Evolutionary conservation across 2,888 invertebrate species (phyloP).

Genomic region (Aleiodes testaceus): DNA sequence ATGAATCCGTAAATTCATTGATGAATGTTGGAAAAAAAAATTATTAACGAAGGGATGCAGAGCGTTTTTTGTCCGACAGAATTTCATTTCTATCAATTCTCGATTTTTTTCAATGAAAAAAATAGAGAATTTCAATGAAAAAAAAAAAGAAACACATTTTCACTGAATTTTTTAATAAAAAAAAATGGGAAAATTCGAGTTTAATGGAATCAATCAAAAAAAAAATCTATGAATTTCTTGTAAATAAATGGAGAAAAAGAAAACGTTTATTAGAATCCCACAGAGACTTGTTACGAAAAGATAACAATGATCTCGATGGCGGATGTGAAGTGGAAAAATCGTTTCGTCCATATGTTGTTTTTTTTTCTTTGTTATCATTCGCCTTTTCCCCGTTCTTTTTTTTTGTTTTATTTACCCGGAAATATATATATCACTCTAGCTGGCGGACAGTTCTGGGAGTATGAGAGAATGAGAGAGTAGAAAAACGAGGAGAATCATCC

Average conservation of each 20-base stretch:
- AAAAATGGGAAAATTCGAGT: too few species aligned
- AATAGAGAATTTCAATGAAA: too few species aligned
- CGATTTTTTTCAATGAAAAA: too few species aligned
- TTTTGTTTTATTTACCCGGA: not conserved
- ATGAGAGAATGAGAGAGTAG: not conserved
- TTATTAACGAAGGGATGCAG: not conserved
- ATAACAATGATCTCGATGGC: constrained; percentile 52
- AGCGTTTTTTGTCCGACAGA: too few species aligned
- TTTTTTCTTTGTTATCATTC: constrained; percentile 13
- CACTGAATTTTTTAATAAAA: too few species aligned
- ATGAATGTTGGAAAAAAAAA: not conserved
- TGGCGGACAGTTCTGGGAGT: not conserved
- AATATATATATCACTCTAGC: constrained; percentile 25
- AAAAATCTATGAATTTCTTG: too few species aligned
- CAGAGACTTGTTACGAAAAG: constrained; percentile 52
- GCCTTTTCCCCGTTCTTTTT: not conserved
- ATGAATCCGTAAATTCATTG: not conserved
- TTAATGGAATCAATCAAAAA: too few species aligned
- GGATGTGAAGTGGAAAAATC: constrained; percentile 33
- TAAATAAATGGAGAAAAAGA: not conserved
- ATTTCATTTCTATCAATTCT: too few species aligned
- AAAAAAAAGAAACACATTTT: too few species aligned
- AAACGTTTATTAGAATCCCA: constrained; percentile 26
- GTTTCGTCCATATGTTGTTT: constrained; percentile 4
- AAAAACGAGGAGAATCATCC: constrained; percentile 7